phyloP scores from a whole-genome alignment of 2,888 invertebrate species.

The Itoplectis maculator region DNA sequence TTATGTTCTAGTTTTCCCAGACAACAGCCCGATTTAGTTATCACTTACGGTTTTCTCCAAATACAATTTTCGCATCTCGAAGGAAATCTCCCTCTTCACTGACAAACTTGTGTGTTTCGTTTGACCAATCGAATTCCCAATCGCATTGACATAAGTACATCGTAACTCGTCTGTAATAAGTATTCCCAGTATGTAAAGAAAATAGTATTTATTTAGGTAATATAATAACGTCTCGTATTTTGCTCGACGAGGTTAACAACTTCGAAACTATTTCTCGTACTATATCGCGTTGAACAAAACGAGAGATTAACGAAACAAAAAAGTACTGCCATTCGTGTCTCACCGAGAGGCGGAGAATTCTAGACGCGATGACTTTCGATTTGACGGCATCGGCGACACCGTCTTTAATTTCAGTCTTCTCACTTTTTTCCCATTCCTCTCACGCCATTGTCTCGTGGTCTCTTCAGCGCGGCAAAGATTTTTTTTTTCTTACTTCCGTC shows the following conservation, averaged over 20 bases:
- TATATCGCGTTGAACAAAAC: slow-evolving; percentile 20
- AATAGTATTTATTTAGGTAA: slow-evolving; percentile 83
- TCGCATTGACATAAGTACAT: slow-evolving; percentile 69
- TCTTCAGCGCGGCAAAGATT: neutral
- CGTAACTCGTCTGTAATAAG: slow-evolving; percentile 77
- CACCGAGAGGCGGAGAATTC: slow-evolving; percentile 48
- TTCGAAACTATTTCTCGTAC: slow-evolving; percentile 46
- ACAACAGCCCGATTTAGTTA: slow-evolving; percentile 1
- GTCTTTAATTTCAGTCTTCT: slow-evolving; percentile 28
- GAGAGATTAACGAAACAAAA: neutral
- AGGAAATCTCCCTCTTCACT: slow-evolving; percentile 39
- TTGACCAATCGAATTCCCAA: slow-evolving; percentile 24
- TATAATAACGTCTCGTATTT: slow-evolving; percentile 73
- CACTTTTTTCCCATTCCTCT: slow-evolving; percentile 26
- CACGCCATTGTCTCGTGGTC: slow-evolving; percentile 1
- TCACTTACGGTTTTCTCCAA: slow-evolving; percentile 50
- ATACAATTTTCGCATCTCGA: slow-evolving; percentile 23
- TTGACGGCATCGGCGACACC: slow-evolving; percentile 26
- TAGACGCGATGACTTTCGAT: neutral
- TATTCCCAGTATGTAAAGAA: slow-evolving; percentile 82
- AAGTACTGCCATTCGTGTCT: slow-evolving; percentile 54
- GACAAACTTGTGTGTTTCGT: slow-evolving; percentile 40
- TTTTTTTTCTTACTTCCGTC: neutral
- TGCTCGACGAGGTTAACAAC: slow-evolving; percentile 50
- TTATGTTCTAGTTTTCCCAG: slow-evolving; percentile 37